Percentiles rank a stretch among this genome's conserved stretches.
These are phyloP conservation scores for Talpa occidentalis DNA, from an alignment of 2,113 vertebrate species.

Conservation along the genomic window DNA sequence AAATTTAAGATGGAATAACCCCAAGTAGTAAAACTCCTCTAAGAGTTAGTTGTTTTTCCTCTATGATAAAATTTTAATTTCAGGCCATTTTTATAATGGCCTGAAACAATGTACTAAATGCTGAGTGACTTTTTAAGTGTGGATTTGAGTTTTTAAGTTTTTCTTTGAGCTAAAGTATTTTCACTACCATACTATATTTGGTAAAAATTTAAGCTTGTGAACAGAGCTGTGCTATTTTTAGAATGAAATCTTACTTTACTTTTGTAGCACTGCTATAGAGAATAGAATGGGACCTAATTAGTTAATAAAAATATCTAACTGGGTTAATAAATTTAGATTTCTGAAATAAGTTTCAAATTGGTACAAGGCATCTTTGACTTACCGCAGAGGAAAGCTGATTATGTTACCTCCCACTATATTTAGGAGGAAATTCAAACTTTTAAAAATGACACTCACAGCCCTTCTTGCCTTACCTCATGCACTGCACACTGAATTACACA, in stretches of 20 bases:
- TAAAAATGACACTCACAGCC: neutral
- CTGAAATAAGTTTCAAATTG: conserved; percentile 31
- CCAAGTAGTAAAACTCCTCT: conserved; percentile 40
- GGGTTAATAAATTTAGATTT: conserved; percentile 32
- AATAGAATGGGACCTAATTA: conserved; percentile 21
- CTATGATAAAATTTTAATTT: neutral
- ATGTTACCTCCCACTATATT: neutral
- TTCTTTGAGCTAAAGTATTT: conserved; percentile 38
- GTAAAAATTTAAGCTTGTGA: conserved; percentile 24
- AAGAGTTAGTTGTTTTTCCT: conserved; percentile 28
- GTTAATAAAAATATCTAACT: neutral
- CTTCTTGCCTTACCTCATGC: neutral
- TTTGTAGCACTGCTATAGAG: neutral
- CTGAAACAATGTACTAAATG: neutral
- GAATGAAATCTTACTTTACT: conserved; percentile 18
- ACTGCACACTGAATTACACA: neutral
- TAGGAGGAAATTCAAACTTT: conserved; percentile 21
- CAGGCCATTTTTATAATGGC: neutral
- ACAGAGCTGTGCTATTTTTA: conserved; percentile 8
- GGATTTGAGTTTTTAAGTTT: neutral
- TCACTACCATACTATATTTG: neutral
- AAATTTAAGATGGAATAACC: conserved; percentile 23
- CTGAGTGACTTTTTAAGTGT: neutral
- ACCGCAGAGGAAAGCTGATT: conserved; percentile 10
- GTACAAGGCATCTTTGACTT: neutral